Base-by-base conservation (phyloP, 2,888 invertebrate genomes). In the Thymelicus acteon region DNA sequence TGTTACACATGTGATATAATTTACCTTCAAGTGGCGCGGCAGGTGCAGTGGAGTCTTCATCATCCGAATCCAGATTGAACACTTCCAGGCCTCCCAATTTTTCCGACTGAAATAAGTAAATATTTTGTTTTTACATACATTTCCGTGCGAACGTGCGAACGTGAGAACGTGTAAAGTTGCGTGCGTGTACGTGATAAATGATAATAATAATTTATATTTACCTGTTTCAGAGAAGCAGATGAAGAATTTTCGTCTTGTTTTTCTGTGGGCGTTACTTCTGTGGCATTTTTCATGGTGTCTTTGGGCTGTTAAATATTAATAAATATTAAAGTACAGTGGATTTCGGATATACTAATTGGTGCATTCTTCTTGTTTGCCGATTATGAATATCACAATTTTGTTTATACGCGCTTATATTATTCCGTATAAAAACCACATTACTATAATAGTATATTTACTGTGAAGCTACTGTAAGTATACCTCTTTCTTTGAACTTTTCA, bases 61-160 rank as follows among this genome's bases (percentile, higher is more conserved):
- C 95, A 58, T 95, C 95, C 0, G 95, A 95, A 76, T 95, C 95
- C 4, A 95, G 80, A 70, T 87, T 94, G 69, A 95, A 95, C 7
- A 95, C 86, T 79, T 95, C 95, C 49, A 87, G 72, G 7, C 76
- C 73, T 0, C 80, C 44, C 13, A 78, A 80, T 0, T 77, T 72
- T 64, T 76, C 78, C 0, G 75, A 39, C 75, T 75, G 68, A 63
- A 73, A 75, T 15, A 15, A n/a, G 10, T 10, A n/a, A 47, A 47
- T 47, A 47, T 47, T 12, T 47, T 31, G 3, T 31, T 31, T 31
- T 31, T 31, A 40, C 40, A 8, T 40, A 40, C 40, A 8, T 12
- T 10, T 44, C 12, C 44, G 44, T 44, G 12, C 44, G 44, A 8
- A 10, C 44, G 44, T 44, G 12, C 0, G 8, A 2, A 44, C 44